Conservation (phyloP, 2,797 vertebrate species). For the Lophotriccus pileatus region DNA sequence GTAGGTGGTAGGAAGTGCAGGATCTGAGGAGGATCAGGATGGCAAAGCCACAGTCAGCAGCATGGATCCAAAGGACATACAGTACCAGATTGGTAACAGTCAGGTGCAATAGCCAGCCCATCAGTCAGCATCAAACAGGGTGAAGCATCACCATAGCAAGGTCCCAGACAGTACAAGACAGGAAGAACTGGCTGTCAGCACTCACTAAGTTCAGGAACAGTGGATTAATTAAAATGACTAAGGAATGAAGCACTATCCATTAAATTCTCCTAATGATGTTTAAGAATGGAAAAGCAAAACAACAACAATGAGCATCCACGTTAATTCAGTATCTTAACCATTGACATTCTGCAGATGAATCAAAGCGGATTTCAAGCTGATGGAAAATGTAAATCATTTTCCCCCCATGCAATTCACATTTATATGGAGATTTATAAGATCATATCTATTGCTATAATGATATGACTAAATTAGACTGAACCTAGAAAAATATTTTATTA, state of each 20-base stretch:
- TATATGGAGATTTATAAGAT: neutral
- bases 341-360: neutral
- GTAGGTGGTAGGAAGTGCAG: neutral
- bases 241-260: neutral
- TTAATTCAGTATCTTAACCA: neutral
- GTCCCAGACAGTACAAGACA: neutral
- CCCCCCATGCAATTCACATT: neutral
- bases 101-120: neutral
- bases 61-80: neutral
- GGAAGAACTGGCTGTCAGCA: neutral
- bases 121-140: neutral
- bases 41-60: neutral
- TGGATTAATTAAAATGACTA: slow-evolving; percentile 11
- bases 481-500: neutral
- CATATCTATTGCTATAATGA: neutral
- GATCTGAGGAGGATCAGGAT: neutral
- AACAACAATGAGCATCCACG: neutral
- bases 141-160: neutral
- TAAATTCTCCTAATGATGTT: neutral
- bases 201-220: neutral
- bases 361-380: neutral
- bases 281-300: neutral
- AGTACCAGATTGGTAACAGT: neutral
- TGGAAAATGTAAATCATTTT: neutral
- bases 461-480: neutral